A percentile compares a stretch with the other conserved stretches of the same genome.
Conservation (phyloP, 2,113 vertebrate genomes). For the Gambusia holbrooki region DNA sequence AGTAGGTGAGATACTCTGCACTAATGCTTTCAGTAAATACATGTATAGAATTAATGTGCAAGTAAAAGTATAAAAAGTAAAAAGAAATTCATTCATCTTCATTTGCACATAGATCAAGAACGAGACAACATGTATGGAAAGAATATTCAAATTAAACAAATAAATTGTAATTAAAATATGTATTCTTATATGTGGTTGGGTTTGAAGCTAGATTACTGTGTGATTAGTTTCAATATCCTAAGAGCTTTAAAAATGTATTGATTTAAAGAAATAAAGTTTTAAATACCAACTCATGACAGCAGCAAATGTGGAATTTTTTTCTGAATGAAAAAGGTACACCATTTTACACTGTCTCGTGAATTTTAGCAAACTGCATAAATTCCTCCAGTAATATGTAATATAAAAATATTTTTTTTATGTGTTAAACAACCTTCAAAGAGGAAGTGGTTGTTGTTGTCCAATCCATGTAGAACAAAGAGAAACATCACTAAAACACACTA, state of each 20-base stretch:
- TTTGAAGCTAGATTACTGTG: background rate
- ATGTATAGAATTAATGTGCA: background rate
- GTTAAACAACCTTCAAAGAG: too few species aligned
- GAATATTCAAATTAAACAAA: background rate
- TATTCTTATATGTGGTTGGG: background rate
- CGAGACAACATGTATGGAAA: too few species aligned
- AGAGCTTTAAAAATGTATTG: background rate
- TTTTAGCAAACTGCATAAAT: background rate
- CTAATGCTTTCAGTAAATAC: background rate
- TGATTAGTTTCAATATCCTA: background rate
- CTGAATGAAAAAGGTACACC: too few species aligned
- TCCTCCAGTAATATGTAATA: background rate
- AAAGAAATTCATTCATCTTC: too few species aligned
- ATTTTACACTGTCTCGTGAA: background rate
- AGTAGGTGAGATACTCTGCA: background rate
- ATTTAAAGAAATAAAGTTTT: too few species aligned
- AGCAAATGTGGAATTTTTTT: background rate
- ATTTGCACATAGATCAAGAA: too few species aligned
- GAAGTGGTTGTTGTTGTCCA: too few species aligned
- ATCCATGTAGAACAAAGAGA: too few species aligned
- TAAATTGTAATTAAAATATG: background rate
- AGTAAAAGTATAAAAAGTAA: background rate
- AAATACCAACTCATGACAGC: background rate
- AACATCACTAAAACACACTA: too few species aligned
- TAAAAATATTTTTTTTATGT: background rate